Conservation (phyloP, 2,797 vertebrate species). For the Channa striata region DNA sequence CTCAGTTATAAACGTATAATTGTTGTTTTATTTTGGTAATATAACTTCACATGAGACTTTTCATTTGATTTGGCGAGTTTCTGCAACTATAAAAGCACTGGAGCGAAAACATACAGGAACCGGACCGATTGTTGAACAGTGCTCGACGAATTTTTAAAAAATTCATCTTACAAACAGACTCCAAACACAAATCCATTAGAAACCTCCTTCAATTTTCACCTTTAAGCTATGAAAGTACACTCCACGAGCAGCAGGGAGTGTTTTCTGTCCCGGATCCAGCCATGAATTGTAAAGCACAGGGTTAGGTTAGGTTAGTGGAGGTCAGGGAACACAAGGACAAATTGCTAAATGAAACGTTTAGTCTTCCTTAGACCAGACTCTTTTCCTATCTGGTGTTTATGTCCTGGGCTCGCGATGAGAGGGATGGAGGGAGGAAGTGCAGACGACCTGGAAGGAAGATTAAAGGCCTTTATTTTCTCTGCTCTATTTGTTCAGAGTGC, state of each 20-base stretch:
- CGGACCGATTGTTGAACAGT: background rate
- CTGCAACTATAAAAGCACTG: background rate
- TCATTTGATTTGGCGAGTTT: background rate
- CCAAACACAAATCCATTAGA: background rate
- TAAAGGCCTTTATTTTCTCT: slow-evolving; percentile 34
- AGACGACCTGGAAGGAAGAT: slow-evolving; percentile 32
- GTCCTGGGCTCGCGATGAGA: slow-evolving; percentile 34
- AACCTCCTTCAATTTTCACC: slow-evolving; percentile 4
- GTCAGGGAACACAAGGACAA: slow-evolving; percentile 74
- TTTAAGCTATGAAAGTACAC: no score
- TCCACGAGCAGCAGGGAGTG: slow-evolving; percentile 31
- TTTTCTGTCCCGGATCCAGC: slow-evolving; percentile 49
- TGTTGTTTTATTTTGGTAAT: background rate
- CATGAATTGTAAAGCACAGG: slow-evolving; percentile 60
- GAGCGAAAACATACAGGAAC: background rate
- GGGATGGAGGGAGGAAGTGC: slow-evolving; percentile 27
- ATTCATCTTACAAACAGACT: background rate
- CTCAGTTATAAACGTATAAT: background rate
- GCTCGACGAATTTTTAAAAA: background rate
- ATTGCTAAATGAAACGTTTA: slow-evolving; percentile 77
- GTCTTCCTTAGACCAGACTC: slow-evolving; percentile 57
- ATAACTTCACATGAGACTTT: background rate
- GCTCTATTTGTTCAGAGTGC: slow-evolving; percentile 23
- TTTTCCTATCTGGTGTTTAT: slow-evolving; percentile 62
- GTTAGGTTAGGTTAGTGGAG: slow-evolving; percentile 71